These are phyloP conservation scores for Apamea crenata DNA, from an alignment of 2,888 invertebrate genomes.

Conservation along the genomic window DNA sequence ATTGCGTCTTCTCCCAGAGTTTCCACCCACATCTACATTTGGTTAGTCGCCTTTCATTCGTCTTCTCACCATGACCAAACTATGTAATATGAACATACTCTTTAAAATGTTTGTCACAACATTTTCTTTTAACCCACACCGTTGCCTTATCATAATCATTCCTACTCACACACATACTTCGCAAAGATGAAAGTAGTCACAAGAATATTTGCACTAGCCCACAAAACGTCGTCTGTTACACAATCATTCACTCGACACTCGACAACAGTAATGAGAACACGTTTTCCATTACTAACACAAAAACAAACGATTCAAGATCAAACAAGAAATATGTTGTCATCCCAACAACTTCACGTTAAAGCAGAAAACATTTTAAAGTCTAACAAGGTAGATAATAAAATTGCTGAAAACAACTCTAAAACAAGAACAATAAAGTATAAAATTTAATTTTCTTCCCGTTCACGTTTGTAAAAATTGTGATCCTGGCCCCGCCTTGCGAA, in stretches of 20 bases:
- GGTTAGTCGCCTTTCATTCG: too few species aligned
- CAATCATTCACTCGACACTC: not conserved
- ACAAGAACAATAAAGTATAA: conserved; percentile 74
- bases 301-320: conserved; percentile 46
- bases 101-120: too few species aligned
- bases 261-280: not conserved
- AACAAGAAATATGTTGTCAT: conserved; percentile 46
- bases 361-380: conserved; percentile 56
- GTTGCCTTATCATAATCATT: not conserved
- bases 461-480: conserved; percentile 71
- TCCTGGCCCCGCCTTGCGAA: conserved; percentile 64
- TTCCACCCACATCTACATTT: not conserved
- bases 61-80: too few species aligned
- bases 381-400: conserved; percentile 61
- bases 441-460: conserved; percentile 74
- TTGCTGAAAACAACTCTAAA: conserved; percentile 74
- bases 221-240: not conserved
- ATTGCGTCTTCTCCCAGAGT: not conserved
- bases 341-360: conserved; percentile 28
- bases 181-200: not conserved
- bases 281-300: conserved; percentile 6
- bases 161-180: not conserved
- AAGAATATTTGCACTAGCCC: not conserved
- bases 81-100: too few species aligned
- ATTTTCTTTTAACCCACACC: too few species aligned